Percentiles rank a stretch among this genome's conserved stretches.
Evolutionary conservation across 2,797 vertebrate species (phyloP).

Genomic region (Furcifer pardalis): DNA sequence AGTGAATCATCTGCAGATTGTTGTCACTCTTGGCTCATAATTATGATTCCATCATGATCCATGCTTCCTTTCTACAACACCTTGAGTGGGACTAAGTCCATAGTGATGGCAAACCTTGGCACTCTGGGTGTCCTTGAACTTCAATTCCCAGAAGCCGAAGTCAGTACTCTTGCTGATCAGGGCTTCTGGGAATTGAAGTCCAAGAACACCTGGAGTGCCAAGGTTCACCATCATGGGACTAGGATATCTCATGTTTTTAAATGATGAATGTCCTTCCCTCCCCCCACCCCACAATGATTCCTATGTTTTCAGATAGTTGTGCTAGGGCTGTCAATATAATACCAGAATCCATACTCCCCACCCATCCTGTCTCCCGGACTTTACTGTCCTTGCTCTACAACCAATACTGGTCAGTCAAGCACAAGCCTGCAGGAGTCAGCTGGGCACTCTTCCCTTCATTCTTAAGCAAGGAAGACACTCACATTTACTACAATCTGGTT

Average conservation of each 20-base stretch:
- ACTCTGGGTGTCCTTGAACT: too few species aligned
- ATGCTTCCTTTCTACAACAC: not conserved
- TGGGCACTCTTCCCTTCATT: not conserved
- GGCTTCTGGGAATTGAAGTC: too few species aligned
- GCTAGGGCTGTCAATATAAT: too few species aligned
- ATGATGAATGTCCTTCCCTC: not conserved
- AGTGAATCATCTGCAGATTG: not conserved
- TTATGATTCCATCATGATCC: not conserved
- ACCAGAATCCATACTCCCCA: not conserved
- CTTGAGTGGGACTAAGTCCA: not conserved
- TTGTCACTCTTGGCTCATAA: not conserved
- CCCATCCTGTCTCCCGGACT: not conserved
- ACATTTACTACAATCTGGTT: conserved; percentile 47
- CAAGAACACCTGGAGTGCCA: too few species aligned
- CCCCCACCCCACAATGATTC: too few species aligned
- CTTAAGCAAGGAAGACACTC: not conserved
- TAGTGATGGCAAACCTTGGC: too few species aligned
- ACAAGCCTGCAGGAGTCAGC: not conserved
- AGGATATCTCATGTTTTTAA: not conserved
- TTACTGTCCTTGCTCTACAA: not conserved
- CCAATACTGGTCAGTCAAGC: not conserved
- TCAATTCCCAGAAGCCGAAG: too few species aligned
- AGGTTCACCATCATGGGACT: too few species aligned
- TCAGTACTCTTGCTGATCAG: too few species aligned
- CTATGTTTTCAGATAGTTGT: not conserved